These are phyloP conservation scores for Mus musculus DNA, from an alignment of 2,113 vertebrate genomes.

Conservation along the genomic window GRCm39 chr1:81211501-81212000, in stretches of 20 bases:
- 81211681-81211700: background rate
- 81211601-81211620: background rate
- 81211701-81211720: background rate
- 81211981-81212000: background rate
- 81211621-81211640: background rate
- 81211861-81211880: background rate
- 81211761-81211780: background rate
- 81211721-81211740: background rate
- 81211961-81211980: background rate
- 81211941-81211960: background rate
- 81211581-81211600: too few species aligned
- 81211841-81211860: too few species aligned
- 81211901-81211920: background rate
- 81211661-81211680: background rate
- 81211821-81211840: too few species aligned
- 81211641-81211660: background rate
- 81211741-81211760: background rate
- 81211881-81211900: background rate
- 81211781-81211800: background rate
- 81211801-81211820: too few species aligned
- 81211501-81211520: background rate
- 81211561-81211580: background rate
- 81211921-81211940: background rate
- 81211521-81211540: background rate
- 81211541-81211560: background rate